Base-by-base conservation (phyloP, 1,140 invertebrate species). In the Drosophila melanica region DNA sequence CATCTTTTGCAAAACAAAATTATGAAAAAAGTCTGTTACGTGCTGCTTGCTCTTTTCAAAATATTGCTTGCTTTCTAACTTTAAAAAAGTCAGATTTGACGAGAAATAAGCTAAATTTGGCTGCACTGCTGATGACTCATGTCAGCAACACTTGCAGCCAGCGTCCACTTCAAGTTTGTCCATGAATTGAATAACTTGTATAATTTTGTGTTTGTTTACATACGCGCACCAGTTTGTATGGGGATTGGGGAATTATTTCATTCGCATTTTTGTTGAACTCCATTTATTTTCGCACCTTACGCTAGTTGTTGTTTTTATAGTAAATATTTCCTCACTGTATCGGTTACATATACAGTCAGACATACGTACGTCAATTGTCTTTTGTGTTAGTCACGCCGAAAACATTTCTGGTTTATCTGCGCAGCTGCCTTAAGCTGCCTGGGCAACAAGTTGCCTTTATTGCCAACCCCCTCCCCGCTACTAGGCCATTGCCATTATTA, bases 171-270 rank as follows among this genome's bases (percentile, higher is more conserved):
- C 50, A 58, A 84, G 84, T 75, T 89, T 77, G 84, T 84, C 85
- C 84, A 87, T 87, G 84, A 89, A 87, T 80, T 81, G 79, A 77
- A 87, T 87, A 87, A 89, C 84, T 63, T 75, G 76, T 76, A 55
- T 75, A 69, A 65, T 80, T 81, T 78, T 76, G 58, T 82, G 67
- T 79, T 87, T 87, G 84, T 89, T 87, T 89, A 89, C 76, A 77
- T 77, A 71, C 44, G 27, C 62, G 53, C 37, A 62, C 62, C 42
- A 76, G 77, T 63, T 81, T 76, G 66, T 84, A 68, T 62, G 74
- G 59, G 45, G 10, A 68, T 60, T 68, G 55, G 35, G 33, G 35
- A 70, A 78, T 81, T 86, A 82, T 81, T 86, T 77, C 69, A 87
- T 87, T 74, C 60, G 63, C 68, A 58, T 77, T 69, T 69, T 70